These are phyloP conservation scores for Leuctra nigra DNA, from an alignment of 2,888 invertebrate genomes.

Conservation along the genomic window DNA sequence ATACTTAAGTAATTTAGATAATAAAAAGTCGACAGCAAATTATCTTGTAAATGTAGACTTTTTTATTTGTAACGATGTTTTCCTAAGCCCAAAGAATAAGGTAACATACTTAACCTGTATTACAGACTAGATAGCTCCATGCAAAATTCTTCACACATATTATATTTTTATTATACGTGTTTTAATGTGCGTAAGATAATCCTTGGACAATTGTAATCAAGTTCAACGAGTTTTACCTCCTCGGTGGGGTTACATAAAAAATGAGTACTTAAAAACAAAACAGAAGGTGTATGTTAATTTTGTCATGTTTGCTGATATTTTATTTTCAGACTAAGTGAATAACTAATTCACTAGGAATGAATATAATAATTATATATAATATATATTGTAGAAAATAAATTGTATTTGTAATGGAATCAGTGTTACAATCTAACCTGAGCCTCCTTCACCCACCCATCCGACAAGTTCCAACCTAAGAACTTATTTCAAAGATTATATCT, in stretches of 20 bases:
- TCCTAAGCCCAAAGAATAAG: slow-evolving; percentile 31
- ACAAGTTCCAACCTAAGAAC: too few relatives aligned
- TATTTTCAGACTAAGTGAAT: slow-evolving; percentile 32
- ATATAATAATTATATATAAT: slow-evolving; percentile 13
- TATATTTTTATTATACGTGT: slow-evolving; percentile 34
- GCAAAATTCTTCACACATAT: slow-evolving; percentile 33
- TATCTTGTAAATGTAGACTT: slow-evolving; percentile 26
- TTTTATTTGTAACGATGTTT: slow-evolving; percentile 30
- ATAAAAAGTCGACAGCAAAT: slow-evolving; percentile 3
- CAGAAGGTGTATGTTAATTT: slow-evolving; percentile 32
- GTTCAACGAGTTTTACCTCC: slow-evolving; percentile 33
- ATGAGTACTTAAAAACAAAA: slow-evolving; percentile 31
- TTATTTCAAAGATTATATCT: too few relatives aligned
- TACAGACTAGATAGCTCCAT: slow-evolving; percentile 30
- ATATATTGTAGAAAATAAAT: slow-evolving; percentile 32
- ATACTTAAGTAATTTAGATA: slow-evolving; percentile 21
- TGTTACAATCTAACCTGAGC: background rate
- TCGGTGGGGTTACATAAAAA: slow-evolving; percentile 32
- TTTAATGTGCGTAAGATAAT: slow-evolving; percentile 33
- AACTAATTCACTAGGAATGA: slow-evolving; percentile 31
- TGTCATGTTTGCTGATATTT: slow-evolving; percentile 32
- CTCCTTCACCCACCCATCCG: too few relatives aligned
- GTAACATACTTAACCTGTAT: slow-evolving; percentile 10
- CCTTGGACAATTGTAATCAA: slow-evolving; percentile 32
- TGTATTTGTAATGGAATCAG: slow-evolving; percentile 30